phyloP scores from a whole-genome alignment of 2,113 vertebrate genomes.

The Anseranas semipalmata region DNA sequence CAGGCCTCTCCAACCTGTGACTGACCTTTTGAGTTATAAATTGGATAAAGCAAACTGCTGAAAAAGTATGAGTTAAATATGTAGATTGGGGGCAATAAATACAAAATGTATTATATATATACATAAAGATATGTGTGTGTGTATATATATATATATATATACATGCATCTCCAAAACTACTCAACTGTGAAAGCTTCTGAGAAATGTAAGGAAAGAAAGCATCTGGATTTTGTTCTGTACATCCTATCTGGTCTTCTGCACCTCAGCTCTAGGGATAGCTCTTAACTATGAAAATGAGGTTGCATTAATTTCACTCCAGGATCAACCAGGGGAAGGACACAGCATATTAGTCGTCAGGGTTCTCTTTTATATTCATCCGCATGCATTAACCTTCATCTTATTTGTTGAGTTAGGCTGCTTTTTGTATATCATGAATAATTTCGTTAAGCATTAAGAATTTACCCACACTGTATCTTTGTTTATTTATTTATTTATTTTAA shows the following conservation, averaged over 20 bases:
- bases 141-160: background rate
- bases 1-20: background rate
- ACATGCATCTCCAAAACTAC: background rate
- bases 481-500: constrained; percentile 39
- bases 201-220: background rate
- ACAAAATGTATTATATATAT: background rate
- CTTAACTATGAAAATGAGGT: constrained; percentile 65
- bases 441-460: constrained; percentile 81
- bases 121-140: background rate
- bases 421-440: constrained; percentile 84
- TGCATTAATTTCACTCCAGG: constrained; percentile 68
- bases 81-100: background rate
- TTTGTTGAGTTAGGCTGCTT: constrained; percentile 78
- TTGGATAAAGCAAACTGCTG: background rate
- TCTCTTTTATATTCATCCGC: constrained; percentile 71
- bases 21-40: background rate
- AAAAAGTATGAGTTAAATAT: background rate
- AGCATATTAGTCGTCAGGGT: constrained; percentile 46
- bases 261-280: constrained; percentile 34
- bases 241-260: background rate
- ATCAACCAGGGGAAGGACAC: constrained; percentile 67
- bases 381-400: constrained; percentile 85
- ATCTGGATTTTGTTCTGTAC: background rate
- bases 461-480: constrained; percentile 71
- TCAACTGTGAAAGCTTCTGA: background rate